phyloP scores from a whole-genome alignment of 2,113 vertebrate species.

The Pelecanoides urinatrix region DNA sequence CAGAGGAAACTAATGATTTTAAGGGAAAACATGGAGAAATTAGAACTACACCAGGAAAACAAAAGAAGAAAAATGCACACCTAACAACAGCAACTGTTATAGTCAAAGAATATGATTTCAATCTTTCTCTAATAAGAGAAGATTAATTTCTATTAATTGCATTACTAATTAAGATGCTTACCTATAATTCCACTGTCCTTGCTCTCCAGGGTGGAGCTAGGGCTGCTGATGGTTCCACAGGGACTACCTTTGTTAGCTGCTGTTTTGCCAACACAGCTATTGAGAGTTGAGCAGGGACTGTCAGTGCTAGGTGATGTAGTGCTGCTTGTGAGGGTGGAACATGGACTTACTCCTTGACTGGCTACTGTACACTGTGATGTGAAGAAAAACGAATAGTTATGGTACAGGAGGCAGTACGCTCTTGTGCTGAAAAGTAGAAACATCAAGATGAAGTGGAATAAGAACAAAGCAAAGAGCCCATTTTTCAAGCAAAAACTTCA shows the following conservation, averaged over 20 bases:
- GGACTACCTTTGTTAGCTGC: slow-evolving; percentile 83
- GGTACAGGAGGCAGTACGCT: neutral
- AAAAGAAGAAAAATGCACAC: neutral
- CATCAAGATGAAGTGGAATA: neutral
- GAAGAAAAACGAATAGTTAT: neutral
- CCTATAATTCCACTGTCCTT: slow-evolving; percentile 99
- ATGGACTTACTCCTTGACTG: slow-evolving; percentile 89
- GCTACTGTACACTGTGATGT: slow-evolving; percentile 77
- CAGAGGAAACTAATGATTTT: neutral
- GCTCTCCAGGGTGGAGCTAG: slow-evolving; percentile 98
- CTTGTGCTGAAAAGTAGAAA: neutral
- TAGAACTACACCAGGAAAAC: neutral
- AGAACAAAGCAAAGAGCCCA: neutral
- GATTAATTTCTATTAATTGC: neutral
- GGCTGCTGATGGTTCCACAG: slow-evolving; percentile 93
- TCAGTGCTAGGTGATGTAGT: slow-evolving; percentile 92
- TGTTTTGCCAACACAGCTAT: slow-evolving; percentile 83
- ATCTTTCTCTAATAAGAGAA: neutral
- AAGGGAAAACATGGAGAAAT: neutral
- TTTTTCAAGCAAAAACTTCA: neutral
- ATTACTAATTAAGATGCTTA: slow-evolving; percentile 62
- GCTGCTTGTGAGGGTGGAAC: slow-evolving; percentile 96
- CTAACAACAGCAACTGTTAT: neutral
- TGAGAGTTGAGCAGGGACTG: slow-evolving; percentile 97
- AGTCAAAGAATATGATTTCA: neutral